Percentiles rank a stretch among this genome's conserved stretches.
Evolutionary conservation across 2,888 invertebrate genomes (phyloP).

Genomic region (Andrena dorsata): DNA sequence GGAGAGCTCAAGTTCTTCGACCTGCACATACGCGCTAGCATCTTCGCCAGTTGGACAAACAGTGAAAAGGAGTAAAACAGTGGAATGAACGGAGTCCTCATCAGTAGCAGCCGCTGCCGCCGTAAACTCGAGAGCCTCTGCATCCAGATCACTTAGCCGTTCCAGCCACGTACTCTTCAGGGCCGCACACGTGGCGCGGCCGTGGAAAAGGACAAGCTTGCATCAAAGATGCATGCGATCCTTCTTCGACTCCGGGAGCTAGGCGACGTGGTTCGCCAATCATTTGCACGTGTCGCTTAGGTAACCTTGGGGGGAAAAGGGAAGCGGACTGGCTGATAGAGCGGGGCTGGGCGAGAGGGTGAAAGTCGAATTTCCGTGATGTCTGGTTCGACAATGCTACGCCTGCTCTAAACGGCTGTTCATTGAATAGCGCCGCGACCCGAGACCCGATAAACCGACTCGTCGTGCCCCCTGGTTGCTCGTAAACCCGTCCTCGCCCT

Average conservation of each 20-base stretch:
- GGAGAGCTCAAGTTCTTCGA: too few relatives aligned
- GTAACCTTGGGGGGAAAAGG: background rate
- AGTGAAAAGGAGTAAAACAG: constrained; percentile 25
- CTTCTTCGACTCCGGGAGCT: constrained; percentile 40
- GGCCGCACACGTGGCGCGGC: background rate
- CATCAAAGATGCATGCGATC: constrained; percentile 71
- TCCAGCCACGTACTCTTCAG: constrained; percentile 53
- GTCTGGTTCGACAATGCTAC: constrained; percentile 77
- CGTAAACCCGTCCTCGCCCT: constrained; percentile 70
- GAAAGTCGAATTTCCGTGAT: constrained; percentile 72
- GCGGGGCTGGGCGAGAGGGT: background rate
- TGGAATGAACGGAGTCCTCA: constrained; percentile 31
- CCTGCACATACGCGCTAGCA: background rate
- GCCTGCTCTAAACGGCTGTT: constrained; percentile 76
- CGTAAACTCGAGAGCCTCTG: constrained; percentile 39
- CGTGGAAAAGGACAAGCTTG: constrained; percentile 30
- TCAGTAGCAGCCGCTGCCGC: constrained; percentile 26
- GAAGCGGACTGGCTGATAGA: background rate
- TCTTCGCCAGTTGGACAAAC: background rate
- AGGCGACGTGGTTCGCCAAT: constrained; percentile 44
- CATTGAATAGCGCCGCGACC: constrained; percentile 75
- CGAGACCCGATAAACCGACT: constrained; percentile 79
- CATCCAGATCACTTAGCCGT: constrained; percentile 48
- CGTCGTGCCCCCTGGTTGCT: constrained; percentile 72
- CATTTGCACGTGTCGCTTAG: constrained; percentile 46